Evolutionary conservation across 2,888 invertebrate genomes (phyloP).

Genomic region (Nomada ruficornis): DNA sequence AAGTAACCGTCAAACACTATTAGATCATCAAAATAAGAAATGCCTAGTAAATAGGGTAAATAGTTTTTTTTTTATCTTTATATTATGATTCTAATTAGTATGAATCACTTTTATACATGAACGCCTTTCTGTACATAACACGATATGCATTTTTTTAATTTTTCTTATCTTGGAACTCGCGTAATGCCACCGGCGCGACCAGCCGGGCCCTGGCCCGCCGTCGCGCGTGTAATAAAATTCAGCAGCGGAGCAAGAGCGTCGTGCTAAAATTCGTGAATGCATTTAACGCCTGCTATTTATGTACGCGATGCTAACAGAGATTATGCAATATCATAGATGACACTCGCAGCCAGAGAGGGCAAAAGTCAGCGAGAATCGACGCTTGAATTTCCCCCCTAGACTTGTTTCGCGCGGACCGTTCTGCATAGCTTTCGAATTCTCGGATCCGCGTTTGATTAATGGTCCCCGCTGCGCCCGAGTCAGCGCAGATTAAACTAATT

Average conservation of each 20-base stretch:
- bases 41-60: background rate
- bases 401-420: background rate
- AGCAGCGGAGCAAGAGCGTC: conserved; percentile 11
- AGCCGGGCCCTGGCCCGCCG: background rate
- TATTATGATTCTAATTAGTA: conserved; percentile 1
- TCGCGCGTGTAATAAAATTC: conserved; percentile 33
- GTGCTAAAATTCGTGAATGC: conserved; percentile 39
- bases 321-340: conserved; percentile 31
- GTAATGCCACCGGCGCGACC: background rate
- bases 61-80: background rate
- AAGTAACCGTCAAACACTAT: background rate
- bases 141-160: background rate
- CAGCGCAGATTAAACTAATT: too few species aligned
- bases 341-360: background rate
- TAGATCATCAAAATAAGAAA: background rate
- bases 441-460: background rate
- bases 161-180: conserved; percentile 21
- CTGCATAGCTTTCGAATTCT: background rate
- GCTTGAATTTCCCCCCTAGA: background rate
- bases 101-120: conserved; percentile 25
- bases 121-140: background rate
- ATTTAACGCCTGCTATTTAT: conserved; percentile 45
- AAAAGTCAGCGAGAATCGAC: background rate
- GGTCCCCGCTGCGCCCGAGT: too few species aligned
- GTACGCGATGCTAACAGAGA: conserved; percentile 29